Conservation (phyloP, 2,888 invertebrate species). For the Subacronicta megacephala region DNA sequence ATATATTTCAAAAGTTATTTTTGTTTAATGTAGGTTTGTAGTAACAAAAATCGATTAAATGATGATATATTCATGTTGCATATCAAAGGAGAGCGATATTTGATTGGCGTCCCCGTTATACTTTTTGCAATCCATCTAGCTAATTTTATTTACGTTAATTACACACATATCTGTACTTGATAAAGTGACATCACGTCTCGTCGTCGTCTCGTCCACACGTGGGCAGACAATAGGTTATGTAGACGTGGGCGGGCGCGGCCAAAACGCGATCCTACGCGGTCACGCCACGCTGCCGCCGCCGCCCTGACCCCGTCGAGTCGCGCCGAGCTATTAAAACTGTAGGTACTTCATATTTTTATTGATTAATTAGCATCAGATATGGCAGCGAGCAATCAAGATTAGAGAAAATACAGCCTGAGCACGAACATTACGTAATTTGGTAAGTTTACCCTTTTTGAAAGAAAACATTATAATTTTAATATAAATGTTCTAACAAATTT, state of each 20-base stretch:
- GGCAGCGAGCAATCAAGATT: slow-evolving; percentile 59
- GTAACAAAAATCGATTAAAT: neutral
- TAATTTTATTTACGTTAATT: slow-evolving; percentile 67
- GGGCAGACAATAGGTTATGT: slow-evolving; percentile 80
- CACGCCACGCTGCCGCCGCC: slow-evolving; percentile 45
- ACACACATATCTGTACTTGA: slow-evolving; percentile 62
- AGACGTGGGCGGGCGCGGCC: slow-evolving; percentile 75
- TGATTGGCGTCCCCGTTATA: slow-evolving; percentile 30
- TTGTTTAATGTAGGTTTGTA: no score
- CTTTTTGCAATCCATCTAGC: slow-evolving; percentile 42
- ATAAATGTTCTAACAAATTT: neutral
- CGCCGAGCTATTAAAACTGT: slow-evolving; percentile 48
- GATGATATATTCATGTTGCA: neutral
- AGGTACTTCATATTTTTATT: slow-evolving; percentile 69
- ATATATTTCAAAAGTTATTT: slow-evolving; percentile 26
- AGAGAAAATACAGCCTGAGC: slow-evolving; percentile 33
- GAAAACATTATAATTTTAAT: neutral
- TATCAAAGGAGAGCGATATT: neutral
- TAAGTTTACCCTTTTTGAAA: slow-evolving; percentile 14
- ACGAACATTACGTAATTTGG: slow-evolving; percentile 8
- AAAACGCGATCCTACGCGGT: slow-evolving; percentile 83
- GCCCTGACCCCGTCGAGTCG: slow-evolving; percentile 58
- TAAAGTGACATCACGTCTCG: slow-evolving; percentile 80
- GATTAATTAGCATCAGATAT: slow-evolving; percentile 69
- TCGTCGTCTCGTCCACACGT: slow-evolving; percentile 69